Base-by-base conservation (phyloP, 2,797 vertebrate genomes). In the Pachyuromys duprasi region DNA sequence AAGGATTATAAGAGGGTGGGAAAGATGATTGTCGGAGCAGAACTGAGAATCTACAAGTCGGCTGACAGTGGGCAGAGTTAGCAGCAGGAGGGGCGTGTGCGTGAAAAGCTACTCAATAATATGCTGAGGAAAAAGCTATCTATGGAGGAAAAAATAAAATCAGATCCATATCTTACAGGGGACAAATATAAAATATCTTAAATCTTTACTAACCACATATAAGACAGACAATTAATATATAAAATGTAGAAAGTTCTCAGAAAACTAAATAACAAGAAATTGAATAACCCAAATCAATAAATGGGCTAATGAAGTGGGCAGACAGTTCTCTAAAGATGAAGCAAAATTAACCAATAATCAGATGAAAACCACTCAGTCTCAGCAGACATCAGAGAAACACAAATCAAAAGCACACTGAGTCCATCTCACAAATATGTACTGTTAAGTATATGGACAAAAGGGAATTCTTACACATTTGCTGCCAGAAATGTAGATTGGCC, bases 121-220 rank as follows among this genome's bases (percentile, higher is more conserved):
- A 9, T 31, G 36, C 2, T 20, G 60, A 83, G 60, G 9, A 88
- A 69, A 62, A 53, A 75, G 9, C 70, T 80, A 75, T n/a, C n/a
- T 24, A 62, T 2, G 60, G 26, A 60, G n/a, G 45, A 42, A 63
- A 93, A 69, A 86, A 95, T 24, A 13, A 92, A 92, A 67, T 3
- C 36, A 26, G 39, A 67, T 55, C 5, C 39, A 15, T n/a, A 45
- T 12, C 82, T 79, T 45, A 69, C 6, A 95, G 80, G 8, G 91
- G 49, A 78, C 12, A 80, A 55, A 94, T 84, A 79, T 93, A n/a
- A 91, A 28, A 80, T 87, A 49, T 86, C 31, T 86, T 11, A 53
- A 86, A 69, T 69, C 20, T 57, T 87, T 87, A 18, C 49, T 57
- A 72, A 57, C 49, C 13, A 55, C 15, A 69, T 31, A 86, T 87